Base-by-base conservation (phyloP, 2,888 invertebrate genomes). In the Caenorhabditis zanzibari region DNA sequence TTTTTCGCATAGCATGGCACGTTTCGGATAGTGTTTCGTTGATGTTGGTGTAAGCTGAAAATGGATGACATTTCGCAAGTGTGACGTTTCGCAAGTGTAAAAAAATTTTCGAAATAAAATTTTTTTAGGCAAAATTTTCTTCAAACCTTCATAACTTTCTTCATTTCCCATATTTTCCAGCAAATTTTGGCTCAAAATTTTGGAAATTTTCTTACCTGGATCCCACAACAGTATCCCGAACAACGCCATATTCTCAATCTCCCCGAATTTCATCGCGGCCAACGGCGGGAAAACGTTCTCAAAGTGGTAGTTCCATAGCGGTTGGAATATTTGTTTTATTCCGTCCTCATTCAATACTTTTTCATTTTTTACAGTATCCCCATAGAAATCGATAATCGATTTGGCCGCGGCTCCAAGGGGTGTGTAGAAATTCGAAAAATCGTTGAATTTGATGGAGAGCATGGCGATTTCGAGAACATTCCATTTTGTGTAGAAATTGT, bases 191-290 rank as follows among this genome's bases (percentile, higher is more conserved):
- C 10, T 12, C 38, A 38, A 38, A 38, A 38, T 38, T 38, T 38
- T 38, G 10, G 10, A 32, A 28, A 4, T 59, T 32, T 32, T 32
- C 61, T 64, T 10, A 74, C 74, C 52, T 1, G 64, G 52, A 44
- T 74, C 74, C 74, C 74, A 74, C 3, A 74, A 22, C 12, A 74
- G n/a, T 7, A 74, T 54, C 14, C 74, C 74, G 16, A 74, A 64
- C 10, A 74, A 44, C 5, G 74, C 74, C 74, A 74, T 74, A 32
- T 56, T 54, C 64, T 74, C 74, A n/a, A 61, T 5, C 0, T 54
- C 26, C 4, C 44, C 44, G 6, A 64, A 64, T n/a, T 32, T 26
- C 56, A 64, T 24, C n/a, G 38, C 56, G 0, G 41, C 19, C 14
- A 74, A n/a, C n/a, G 74, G 74, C 3, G 16, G 19, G 0, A 74